Conservation (phyloP, 2,113 vertebrate species). For the Pangasianodon gigas region DNA sequence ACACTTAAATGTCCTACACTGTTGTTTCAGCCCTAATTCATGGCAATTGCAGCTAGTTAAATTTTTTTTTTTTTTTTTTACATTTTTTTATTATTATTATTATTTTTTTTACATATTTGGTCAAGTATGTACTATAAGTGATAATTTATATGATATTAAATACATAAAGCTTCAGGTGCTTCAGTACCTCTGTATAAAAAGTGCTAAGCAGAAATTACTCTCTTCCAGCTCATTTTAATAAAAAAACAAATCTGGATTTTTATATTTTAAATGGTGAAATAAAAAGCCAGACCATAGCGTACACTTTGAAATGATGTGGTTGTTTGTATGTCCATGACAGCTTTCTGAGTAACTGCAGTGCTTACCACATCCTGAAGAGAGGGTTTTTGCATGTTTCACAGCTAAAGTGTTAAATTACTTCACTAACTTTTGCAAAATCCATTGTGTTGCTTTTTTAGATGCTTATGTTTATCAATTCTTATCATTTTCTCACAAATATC, state of each 20-base stretch:
- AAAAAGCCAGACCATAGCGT: background rate
- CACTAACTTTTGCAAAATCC: background rate
- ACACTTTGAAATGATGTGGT: background rate
- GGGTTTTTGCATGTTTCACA: background rate
- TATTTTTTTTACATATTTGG: background rate
- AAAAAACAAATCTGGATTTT: background rate
- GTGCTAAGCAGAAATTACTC: background rate
- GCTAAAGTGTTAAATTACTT: background rate
- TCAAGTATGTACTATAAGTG: no score
- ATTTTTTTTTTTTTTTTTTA: background rate
- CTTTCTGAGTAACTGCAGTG: background rate
- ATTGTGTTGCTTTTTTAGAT: background rate
- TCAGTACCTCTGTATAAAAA: background rate
- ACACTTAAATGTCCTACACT: background rate
- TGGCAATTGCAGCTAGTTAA: background rate
- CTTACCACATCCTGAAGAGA: constrained; percentile 17
- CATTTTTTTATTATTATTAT: background rate
- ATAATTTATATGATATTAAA: background rate
- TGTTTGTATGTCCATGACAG: background rate
- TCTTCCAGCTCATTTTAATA: background rate
- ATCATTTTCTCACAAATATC: background rate
- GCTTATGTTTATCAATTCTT: background rate
- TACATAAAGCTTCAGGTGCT: background rate
- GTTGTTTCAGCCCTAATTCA: background rate
- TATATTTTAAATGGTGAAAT: background rate